Conservation (phyloP, 2,797 vertebrate species). For the Philypnodon macrostomus region DNA sequence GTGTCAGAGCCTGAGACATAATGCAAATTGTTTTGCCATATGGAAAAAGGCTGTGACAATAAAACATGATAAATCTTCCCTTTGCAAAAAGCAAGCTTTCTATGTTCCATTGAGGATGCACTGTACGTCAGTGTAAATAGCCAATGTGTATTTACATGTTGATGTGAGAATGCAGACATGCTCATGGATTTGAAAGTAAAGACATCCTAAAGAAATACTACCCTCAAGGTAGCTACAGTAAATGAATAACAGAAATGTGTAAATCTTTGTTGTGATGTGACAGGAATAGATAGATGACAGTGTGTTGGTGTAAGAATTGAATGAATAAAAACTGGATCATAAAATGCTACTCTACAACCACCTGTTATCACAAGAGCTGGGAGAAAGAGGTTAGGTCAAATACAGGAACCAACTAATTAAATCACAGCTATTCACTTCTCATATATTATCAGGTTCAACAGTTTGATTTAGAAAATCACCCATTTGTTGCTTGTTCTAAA, state of each 20-base stretch:
- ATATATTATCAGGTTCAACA: too few species aligned
- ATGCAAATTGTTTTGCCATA: constrained; percentile 35
- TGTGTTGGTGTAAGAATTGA: too few species aligned
- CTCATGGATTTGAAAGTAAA: background rate
- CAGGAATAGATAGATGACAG: background rate
- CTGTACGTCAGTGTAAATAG: background rate
- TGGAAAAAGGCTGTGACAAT: constrained; percentile 27
- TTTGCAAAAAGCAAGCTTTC: constrained; percentile 1
- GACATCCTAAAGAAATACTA: background rate
- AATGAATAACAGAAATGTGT: background rate
- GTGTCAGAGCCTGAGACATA: constrained; percentile 3
- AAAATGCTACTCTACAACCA: too few species aligned
- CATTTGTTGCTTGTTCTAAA: too few species aligned
- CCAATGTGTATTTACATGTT: background rate
- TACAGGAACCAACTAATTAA: too few species aligned
- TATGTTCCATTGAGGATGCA: constrained; percentile 3
- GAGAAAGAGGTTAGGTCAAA: background rate
- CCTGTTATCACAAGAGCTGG: too few species aligned
- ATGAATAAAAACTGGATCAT: too few species aligned
- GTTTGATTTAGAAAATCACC: too few species aligned
- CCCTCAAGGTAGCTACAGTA: background rate
- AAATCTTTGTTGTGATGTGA: background rate
- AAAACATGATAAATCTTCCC: constrained; percentile 23
- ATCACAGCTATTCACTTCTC: too few species aligned
- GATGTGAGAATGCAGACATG: background rate